phyloP scores from a whole-genome alignment of 1,140 invertebrate genomes.

The Littorina saxatilis region DNA sequence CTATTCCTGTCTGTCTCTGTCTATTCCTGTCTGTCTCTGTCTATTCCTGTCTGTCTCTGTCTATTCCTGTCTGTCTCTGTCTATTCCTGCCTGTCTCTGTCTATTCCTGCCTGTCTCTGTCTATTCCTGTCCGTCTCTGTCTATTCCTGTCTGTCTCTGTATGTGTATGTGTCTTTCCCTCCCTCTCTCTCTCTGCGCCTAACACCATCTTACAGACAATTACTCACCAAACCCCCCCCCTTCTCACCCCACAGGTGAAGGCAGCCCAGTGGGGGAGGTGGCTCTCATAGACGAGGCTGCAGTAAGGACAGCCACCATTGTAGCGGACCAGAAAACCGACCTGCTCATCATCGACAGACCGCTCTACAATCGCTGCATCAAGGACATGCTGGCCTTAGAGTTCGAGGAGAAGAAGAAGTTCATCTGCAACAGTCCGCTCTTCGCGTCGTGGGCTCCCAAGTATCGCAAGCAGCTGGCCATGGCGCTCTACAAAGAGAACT shows the following conservation, averaged over 20 bases:
- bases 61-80: neutral
- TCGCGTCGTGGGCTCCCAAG: conserved; percentile 70
- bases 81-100: neutral
- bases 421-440: conserved; percentile 65
- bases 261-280: conserved; percentile 73
- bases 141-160: neutral
- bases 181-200: neutral
- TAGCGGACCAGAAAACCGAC: conserved; percentile 70
- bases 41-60: too few species aligned
- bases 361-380: conserved; percentile 72
- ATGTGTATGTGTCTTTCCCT: neutral
- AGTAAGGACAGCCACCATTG: conserved; percentile 70
- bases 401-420: conserved; percentile 72
- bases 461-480: conserved; percentile 74
- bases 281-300: conserved; percentile 62
- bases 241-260: conserved; percentile 58
- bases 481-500: conserved; percentile 71
- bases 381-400: conserved; percentile 70
- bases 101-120: neutral
- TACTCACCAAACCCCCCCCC: neutral
- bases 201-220: neutral
- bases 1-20: too few species aligned
- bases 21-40: too few species aligned
- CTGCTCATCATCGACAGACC: conserved; percentile 69
- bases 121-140: neutral